Percentiles rank a stretch among this genome's conserved stretches.
These are phyloP conservation scores for Ursus arctos DNA, from an alignment of 2,113 vertebrate species.

Conservation along the genomic window DNA sequence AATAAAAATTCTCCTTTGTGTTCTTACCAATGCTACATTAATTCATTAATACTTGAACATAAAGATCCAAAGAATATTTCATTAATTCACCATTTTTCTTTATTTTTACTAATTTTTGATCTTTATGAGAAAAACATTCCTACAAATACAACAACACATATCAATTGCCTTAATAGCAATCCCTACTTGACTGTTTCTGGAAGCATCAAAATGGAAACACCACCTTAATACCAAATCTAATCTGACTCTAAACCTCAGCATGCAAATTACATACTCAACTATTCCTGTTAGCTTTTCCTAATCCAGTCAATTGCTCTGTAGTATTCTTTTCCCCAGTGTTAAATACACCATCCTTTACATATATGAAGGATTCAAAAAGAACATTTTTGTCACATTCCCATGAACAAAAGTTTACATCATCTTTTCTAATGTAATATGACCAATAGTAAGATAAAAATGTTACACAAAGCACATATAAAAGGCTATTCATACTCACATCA, in stretches of 20 bases:
- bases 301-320: neutral
- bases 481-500: neutral
- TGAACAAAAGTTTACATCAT: neutral
- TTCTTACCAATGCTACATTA: neutral
- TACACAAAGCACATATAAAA: neutral
- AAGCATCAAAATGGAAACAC: neutral
- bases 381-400: neutral
- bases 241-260: neutral
- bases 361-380: neutral
- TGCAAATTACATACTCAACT: neutral
- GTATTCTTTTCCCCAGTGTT: neutral
- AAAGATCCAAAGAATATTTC: neutral
- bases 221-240: neutral
- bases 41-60: neutral
- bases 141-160: neutral
- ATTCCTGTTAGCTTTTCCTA: neutral
- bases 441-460: neutral
- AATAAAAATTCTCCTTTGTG: neutral
- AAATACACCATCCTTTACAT: neutral
- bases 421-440: neutral
- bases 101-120: neutral
- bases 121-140: neutral
- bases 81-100: neutral
- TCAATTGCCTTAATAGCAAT: neutral
- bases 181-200: neutral